Base-by-base conservation (phyloP, 2,888 invertebrate species). In the Syrphus vitripennis region DNA sequence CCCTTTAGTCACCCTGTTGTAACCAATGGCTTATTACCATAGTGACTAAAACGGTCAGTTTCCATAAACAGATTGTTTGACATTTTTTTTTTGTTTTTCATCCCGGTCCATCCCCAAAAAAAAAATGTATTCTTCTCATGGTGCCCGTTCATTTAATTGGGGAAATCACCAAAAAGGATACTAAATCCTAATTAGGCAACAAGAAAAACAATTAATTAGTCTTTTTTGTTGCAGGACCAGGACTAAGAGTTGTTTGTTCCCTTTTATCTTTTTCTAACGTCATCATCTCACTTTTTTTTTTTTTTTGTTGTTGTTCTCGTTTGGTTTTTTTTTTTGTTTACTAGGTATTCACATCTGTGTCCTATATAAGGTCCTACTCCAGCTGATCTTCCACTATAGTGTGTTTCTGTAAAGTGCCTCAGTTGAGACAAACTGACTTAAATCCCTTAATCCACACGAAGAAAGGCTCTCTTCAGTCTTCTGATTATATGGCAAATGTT, bases 191-290 rank as follows among this genome's bases (percentile, higher is more conserved):
- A 84, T 84, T 84, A 84, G 80, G 34, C 65, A 76, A 76, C 83
- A 75, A 80, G 83, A 79, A 84, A 80, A 84, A 80, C 79, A 84
- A 84, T 84, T 84, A 84, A 84, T 84, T 84, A 80, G 83, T 71
- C 42, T 80, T 24, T 37, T 72, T 65, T 67, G 37, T 10, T 57
- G 26, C 29, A 53, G 9, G 9, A 67, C 19, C 9, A 29, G 48
- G 61, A 69, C 50, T 40, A 70, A 72, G 71, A 37, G 63, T 55
- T 55, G 55, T 61, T 70, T 70, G 50, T 65, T 71, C 48, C 26
- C 7, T 10, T 77, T 31, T 67, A 7, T 45, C 29, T 55, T 50
- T 12, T 59, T 19, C 29, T 72, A 61, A 79, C 83, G 83, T 83
- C 79, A 83, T 82, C 71, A 82, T 72, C 72, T 50, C 67, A 61